Evolutionary conservation across 2,888 invertebrate species (phyloP).

Genomic region (Amblyjoppa proteus): DNA sequence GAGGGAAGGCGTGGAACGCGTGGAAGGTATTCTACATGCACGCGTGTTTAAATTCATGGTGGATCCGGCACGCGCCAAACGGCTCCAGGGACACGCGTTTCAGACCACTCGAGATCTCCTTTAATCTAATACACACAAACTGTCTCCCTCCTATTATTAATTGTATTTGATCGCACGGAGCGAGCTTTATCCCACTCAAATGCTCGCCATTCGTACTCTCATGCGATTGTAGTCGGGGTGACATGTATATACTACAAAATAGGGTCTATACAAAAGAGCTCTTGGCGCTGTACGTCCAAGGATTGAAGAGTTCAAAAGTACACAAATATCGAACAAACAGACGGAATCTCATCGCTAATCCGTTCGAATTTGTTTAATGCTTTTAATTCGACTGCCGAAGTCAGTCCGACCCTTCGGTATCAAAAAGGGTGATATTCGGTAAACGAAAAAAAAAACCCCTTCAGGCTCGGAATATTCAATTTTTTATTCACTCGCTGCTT

Average conservation of each 20-base stretch:
- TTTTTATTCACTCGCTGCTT: conserved; percentile 2
- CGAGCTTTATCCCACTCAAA: conserved; percentile 58
- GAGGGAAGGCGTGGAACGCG: background rate
- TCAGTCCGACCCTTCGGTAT: background rate
- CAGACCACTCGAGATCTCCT: conserved; percentile 67
- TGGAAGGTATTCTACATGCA: conserved; percentile 1
- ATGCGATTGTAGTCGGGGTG: conserved; percentile 44
- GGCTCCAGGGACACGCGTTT: conserved; percentile 74
- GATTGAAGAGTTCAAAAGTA: conserved; percentile 31
- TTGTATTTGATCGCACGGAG: conserved; percentile 77
- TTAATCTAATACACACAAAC: conserved; percentile 46
- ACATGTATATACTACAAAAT: conserved; percentile 20
- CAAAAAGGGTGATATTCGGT: background rate
- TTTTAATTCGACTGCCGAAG: background rate
- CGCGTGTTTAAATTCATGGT: conserved; percentile 27
- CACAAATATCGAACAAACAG: conserved; percentile 45
- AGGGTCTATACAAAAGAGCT: conserved; percentile 29
- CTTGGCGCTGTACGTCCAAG: conserved; percentile 21
- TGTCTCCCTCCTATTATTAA: conserved; percentile 70
- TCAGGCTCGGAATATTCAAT: background rate
- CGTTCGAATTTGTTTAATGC: conserved; percentile 6
- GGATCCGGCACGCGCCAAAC: conserved; percentile 63
- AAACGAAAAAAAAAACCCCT: background rate
- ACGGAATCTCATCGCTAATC: conserved; percentile 38
- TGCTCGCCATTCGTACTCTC: conserved; percentile 53